Conservation (phyloP, 2,797 vertebrate genomes). For the Eidolon dupreanum region DNA sequence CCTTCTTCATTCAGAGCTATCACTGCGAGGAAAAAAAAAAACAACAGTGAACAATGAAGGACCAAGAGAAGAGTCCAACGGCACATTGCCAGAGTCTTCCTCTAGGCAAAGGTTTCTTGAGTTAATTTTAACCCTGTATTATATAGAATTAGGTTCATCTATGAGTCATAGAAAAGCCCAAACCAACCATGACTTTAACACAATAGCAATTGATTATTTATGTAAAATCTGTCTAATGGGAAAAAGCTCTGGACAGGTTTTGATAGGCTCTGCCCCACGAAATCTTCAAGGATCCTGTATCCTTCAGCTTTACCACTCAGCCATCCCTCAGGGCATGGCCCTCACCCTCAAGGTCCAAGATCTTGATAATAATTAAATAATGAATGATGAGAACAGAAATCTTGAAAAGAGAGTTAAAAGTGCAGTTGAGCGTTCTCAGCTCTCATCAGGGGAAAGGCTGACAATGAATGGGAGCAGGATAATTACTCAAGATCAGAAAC, state of each 20-base stretch:
- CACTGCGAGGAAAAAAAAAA: not conserved
- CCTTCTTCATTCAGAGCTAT: not conserved
- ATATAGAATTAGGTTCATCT: not conserved
- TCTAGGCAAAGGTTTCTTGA: not conserved
- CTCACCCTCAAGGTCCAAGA: not conserved
- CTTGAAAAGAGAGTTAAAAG: no score
- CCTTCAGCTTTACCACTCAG: not conserved
- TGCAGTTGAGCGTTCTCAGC: not conserved
- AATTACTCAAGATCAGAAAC: not conserved
- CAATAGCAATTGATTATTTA: not conserved
- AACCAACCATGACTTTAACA: not conserved
- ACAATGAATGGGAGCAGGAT: no score
- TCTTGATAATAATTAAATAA: not conserved
- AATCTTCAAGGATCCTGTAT: not conserved
- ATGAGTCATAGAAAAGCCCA: not conserved
- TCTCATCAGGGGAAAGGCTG: fast-evolving
- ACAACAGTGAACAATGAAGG: not conserved
- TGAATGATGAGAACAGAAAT: not conserved
- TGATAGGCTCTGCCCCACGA: not conserved
- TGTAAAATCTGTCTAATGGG: not conserved
- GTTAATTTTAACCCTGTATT: not conserved
- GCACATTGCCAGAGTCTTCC: not conserved
- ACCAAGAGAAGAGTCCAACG: not conserved
- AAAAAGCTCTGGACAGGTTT: not conserved
- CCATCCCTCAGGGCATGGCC: not conserved